Percentiles rank a stretch among this genome's conserved stretches.
These are phyloP conservation scores for Halichondria panicea DNA, from an alignment of 37 sponge, comb jelly and placozoan species.

Conservation along the genomic window DNA sequence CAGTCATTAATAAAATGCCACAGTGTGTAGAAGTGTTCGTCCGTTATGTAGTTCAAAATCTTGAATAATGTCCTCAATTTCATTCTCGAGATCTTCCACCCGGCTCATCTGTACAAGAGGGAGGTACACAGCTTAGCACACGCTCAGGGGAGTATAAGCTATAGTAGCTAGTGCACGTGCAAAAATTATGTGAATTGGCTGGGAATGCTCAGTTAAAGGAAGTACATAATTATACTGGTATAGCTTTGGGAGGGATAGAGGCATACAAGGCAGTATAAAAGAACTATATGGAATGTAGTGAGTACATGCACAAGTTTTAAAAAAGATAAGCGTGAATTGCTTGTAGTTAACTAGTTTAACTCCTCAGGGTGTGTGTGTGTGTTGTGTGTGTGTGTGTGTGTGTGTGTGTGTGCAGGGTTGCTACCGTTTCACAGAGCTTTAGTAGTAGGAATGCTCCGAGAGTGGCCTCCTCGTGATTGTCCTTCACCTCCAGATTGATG, in stretches of 20 bases:
- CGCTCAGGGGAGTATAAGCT: not conserved
- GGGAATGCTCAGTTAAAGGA: not conserved
- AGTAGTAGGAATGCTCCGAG: slow-evolving; percentile 88
- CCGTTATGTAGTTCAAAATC: slow-evolving; percentile 73
- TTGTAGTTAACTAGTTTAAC: not conserved
- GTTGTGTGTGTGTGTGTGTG: not conserved
- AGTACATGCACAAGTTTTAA: too few species aligned
- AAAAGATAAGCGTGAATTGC: not conserved
- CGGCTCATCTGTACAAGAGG: slow-evolving; percentile 54
- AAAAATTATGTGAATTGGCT: not conserved
- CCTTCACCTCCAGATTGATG: slow-evolving; percentile 92
- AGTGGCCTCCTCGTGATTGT: slow-evolving; percentile 98
- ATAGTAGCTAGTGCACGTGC: not conserved
- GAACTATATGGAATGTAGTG: not conserved
- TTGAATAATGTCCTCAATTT: slow-evolving; percentile 79
- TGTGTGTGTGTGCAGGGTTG: not conserved
- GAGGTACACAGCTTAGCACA: not conserved
- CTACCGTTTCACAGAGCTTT: slow-evolving; percentile 87
- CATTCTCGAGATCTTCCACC: slow-evolving; percentile 80
- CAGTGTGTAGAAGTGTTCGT: slow-evolving; percentile 78
- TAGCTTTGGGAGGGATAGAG: not conserved
- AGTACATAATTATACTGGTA: not conserved
- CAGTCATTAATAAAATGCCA: slow-evolving; percentile 74
- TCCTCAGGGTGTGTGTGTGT: not conserved
- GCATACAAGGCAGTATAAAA: too few species aligned